Percentiles rank a stretch among this genome's conserved stretches.
Evolutionary conservation across 2,113 vertebrate species (phyloP).

Genomic region (Hippocampus barbouri): DNA sequence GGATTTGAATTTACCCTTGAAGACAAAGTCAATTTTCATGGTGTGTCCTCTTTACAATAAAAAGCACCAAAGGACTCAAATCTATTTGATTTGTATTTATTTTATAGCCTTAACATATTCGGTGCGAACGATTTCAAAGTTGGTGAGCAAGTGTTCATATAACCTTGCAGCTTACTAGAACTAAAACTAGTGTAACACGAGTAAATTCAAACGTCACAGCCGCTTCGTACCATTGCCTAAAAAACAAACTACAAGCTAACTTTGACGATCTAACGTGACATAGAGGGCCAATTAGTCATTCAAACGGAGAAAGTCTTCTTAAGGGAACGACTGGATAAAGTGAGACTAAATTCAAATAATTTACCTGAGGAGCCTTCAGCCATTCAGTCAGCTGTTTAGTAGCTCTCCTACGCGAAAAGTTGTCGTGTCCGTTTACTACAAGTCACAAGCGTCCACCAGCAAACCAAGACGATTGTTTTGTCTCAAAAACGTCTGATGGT

Average conservation of each 20-base stretch:
- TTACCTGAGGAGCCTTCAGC: slow-evolving; percentile 64
- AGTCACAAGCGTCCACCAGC: slow-evolving; percentile 19
- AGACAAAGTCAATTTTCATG: neutral
- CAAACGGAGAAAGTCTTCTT: neutral
- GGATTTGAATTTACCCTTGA: neutral
- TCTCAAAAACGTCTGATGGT: neutral
- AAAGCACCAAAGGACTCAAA: no score
- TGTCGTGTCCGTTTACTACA: neutral
- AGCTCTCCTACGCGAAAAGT: slow-evolving; percentile 13
- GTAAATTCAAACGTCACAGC: neutral
- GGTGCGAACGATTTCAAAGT: slow-evolving; percentile 8
- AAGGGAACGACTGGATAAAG: neutral
- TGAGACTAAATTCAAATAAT: neutral
- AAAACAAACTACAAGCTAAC: neutral
- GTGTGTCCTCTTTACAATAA: no score
- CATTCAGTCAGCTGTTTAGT: slow-evolving; percentile 42
- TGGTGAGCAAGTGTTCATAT: slow-evolving; percentile 6
- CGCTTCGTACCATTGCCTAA: neutral
- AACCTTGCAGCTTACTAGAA: neutral
- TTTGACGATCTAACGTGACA: neutral
- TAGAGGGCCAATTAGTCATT: no score
- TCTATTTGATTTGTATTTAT: no score
- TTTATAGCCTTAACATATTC: no score
- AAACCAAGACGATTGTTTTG: no score
- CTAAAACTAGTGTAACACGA: no score